Percentiles rank a stretch among this genome's conserved stretches.
phyloP scores from a whole-genome alignment of 2,888 invertebrate species.

The Sminthurides aquaticus region DNA sequence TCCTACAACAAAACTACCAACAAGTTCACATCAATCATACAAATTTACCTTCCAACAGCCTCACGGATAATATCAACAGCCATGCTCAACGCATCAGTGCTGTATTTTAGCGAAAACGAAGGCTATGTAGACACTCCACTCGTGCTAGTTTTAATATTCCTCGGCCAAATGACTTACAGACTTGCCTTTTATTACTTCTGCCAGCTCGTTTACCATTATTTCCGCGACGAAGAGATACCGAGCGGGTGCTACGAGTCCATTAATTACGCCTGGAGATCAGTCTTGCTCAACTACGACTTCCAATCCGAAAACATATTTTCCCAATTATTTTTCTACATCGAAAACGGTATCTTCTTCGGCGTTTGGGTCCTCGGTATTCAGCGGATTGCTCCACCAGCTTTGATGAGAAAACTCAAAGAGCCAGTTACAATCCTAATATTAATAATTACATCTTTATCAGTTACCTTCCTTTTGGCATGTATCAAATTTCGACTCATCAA shows the following conservation, averaged over 20 bases:
- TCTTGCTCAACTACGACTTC: constrained; percentile 36
- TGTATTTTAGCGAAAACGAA: too few species aligned
- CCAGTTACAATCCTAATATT: neutral
- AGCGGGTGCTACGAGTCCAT: constrained; percentile 39
- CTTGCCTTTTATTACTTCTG: constrained; percentile 25
- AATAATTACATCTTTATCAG: neutral
- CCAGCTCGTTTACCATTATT: constrained; percentile 24
- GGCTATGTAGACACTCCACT: too few species aligned
- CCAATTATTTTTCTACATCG: constrained; percentile 39
- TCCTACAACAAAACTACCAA: too few species aligned
- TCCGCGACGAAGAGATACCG: constrained; percentile 27
- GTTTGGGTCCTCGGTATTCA: constrained; percentile 24
- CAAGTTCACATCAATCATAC: too few species aligned
- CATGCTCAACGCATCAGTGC: constrained; percentile 28
- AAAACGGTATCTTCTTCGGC: constrained; percentile 31
- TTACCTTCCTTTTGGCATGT: constrained; percentile 10
- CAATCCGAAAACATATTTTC: constrained; percentile 35
- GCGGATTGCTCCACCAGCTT: neutral
- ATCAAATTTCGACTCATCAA: constrained; percentile 5
- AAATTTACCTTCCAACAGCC: too few species aligned
- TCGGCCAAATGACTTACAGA: constrained; percentile 22
- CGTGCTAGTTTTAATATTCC: neutral
- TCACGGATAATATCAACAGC: constrained; percentile 33
- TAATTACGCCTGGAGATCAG: constrained; percentile 39
- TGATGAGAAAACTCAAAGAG: neutral